Evolutionary conservation across 2,888 invertebrate genomes (phyloP).

Genomic region (Lagria hirta): DNA sequence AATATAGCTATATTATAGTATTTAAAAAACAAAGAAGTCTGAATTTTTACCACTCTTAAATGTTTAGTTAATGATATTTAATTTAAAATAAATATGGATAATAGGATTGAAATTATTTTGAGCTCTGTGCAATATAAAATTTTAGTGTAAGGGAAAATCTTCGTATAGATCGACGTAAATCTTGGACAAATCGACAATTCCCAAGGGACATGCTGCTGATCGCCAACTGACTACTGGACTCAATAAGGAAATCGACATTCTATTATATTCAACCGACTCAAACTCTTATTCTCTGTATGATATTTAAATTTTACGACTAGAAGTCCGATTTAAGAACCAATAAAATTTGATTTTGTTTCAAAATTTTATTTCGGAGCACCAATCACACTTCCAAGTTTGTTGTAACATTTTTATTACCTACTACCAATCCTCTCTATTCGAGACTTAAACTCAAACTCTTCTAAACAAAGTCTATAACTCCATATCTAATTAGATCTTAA

Average conservation of each 20-base stretch:
- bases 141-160: too few relatives aligned
- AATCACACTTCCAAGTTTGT: conserved; percentile 30
- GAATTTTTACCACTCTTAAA: too few relatives aligned
- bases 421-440: too few relatives aligned
- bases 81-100: too few relatives aligned
- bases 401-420: conserved; percentile 15
- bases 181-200: conserved; percentile 36
- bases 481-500: background rate
- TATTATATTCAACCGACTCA: conserved; percentile 36
- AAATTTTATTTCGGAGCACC: conserved; percentile 32
- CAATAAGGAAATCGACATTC: conserved; percentile 37
- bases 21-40: too few relatives aligned
- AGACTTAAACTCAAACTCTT: too few relatives aligned
- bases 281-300: conserved; percentile 21
- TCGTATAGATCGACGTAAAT: conserved; percentile 27
- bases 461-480: too few relatives aligned
- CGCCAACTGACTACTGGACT: conserved; percentile 35
- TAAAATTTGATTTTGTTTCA: conserved; percentile 35
- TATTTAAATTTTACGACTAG: conserved; percentile 38
- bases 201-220: conserved; percentile 32
- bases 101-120: too few relatives aligned
- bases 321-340: conserved; percentile 34
- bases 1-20: too few relatives aligned
- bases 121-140: too few relatives aligned
- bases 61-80: too few relatives aligned